phyloP scores from a whole-genome alignment of 2,797 vertebrate species.

The Iguana delicatissima region DNA sequence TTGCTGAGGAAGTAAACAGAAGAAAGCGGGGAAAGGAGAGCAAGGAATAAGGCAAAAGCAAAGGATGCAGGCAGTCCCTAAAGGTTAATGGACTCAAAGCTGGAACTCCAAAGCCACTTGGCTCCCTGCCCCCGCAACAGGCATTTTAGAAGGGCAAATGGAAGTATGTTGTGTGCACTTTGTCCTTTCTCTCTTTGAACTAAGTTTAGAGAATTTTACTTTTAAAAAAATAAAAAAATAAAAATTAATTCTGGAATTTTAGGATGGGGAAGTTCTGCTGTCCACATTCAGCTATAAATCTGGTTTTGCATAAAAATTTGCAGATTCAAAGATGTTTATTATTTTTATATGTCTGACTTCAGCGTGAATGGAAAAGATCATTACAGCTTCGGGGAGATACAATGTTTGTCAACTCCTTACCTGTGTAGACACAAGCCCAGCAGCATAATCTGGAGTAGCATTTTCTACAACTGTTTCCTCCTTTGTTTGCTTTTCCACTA shows the following conservation, averaged over 20 bases:
- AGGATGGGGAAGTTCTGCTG: neutral
- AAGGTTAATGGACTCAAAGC: neutral
- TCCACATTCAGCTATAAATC: neutral
- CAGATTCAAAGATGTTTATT: neutral
- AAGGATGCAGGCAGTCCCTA: neutral
- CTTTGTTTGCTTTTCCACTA: constrained; percentile 93
- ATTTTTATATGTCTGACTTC: neutral
- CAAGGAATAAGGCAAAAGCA: neutral
- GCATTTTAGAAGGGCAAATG: neutral
- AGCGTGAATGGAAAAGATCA: neutral
- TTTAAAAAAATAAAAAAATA: neutral
- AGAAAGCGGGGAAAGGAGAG: neutral
- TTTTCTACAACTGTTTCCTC: constrained; percentile 96
- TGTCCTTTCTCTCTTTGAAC: neutral
- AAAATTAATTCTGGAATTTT: too few species aligned
- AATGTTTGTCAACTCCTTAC: constrained; percentile 71
- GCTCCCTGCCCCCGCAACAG: too few species aligned
- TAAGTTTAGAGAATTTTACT: too few species aligned
- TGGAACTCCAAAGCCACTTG: too few species aligned
- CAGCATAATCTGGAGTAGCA: constrained; percentile 96
- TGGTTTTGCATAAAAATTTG: neutral
- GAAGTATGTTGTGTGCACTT: neutral
- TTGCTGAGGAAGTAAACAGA: neutral
- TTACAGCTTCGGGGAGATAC: neutral
- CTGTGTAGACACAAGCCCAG: constrained; percentile 96